Conservation (phyloP, 2,113 vertebrate genomes). For the Ceyx melanurus region DNA sequence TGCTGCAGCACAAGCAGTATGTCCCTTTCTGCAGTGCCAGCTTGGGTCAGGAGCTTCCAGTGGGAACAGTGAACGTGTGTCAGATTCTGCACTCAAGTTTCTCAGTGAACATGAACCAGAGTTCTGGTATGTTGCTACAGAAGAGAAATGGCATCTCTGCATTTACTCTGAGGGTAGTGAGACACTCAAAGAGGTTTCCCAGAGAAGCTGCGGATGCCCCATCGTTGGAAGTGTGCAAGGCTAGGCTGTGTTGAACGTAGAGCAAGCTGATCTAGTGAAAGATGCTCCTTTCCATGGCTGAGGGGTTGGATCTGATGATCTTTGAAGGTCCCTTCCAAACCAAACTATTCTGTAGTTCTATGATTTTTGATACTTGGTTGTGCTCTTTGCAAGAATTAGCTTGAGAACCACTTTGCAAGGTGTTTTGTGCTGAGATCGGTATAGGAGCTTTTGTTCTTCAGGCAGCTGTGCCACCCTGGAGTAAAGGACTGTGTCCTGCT, state of each 20-base stretch:
- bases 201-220: not conserved
- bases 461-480: not conserved
- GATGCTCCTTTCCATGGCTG: not conserved
- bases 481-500: not conserved
- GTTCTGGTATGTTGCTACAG: not conserved
- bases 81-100: not conserved
- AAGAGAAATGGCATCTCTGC: not conserved
- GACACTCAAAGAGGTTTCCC: not conserved
- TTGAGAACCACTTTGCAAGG: not conserved
- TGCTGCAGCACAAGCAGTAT: not conserved
- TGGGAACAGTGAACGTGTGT: fast-evolving
- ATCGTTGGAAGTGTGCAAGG: not conserved
- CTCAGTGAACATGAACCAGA: not conserved
- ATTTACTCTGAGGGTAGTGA: not conserved
- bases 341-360: not conserved
- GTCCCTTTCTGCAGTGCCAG: not conserved
- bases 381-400: not conserved
- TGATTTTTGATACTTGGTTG: not conserved
- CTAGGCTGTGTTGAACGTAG: not conserved
- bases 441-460: not conserved
- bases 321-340: not conserved
- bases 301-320: not conserved
- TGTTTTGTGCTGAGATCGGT: not conserved
- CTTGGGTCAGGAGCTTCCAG: not conserved
- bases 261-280: not conserved